Conservation (phyloP, 2,888 invertebrate genomes). For the Protophormia terraenovae region DNA sequence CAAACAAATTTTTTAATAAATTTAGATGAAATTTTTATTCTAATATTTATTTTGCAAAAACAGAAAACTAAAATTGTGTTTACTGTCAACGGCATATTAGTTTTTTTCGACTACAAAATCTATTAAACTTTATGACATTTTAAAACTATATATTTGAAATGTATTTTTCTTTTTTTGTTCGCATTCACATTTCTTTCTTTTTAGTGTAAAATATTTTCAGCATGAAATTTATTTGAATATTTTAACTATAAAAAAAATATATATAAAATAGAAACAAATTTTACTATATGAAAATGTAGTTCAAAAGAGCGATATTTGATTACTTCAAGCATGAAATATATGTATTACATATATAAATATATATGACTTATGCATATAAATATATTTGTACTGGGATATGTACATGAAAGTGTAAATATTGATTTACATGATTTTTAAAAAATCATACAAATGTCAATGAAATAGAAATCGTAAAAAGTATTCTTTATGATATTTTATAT, state of each 20-base stretch:
- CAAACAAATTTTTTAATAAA: not conserved
- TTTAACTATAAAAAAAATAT: not conserved
- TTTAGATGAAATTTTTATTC: not conserved
- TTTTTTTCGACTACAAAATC: conserved; percentile 37
- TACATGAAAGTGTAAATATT: conserved; percentile 22
- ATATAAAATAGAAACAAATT: not conserved
- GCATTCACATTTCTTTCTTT: not conserved
- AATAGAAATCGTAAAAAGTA: not conserved
- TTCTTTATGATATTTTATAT: not conserved
- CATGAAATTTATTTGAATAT: conserved; percentile 47
- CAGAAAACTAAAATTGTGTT: conserved; percentile 18
- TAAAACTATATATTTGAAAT: conserved; percentile 46
- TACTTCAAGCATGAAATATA: conserved; percentile 19
- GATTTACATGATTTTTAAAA: conserved; percentile 27
- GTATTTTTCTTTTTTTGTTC: not conserved
- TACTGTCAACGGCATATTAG: conserved; percentile 48
- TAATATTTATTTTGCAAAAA: not conserved
- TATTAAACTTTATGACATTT: conserved; percentile 63
- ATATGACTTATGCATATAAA: not conserved
- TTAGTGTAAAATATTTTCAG: conserved; percentile 18
- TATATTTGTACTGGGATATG: not conserved
- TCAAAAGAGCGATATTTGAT: conserved; percentile 26
- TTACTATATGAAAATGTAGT: not conserved
- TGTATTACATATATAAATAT: not conserved
- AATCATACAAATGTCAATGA: not conserved